A percentile compares a stretch with the other conserved stretches of the same genome.
Conservation (phyloP, 53 echinoderm and acorn worm species). For the Echinarachnius parma region DNA sequence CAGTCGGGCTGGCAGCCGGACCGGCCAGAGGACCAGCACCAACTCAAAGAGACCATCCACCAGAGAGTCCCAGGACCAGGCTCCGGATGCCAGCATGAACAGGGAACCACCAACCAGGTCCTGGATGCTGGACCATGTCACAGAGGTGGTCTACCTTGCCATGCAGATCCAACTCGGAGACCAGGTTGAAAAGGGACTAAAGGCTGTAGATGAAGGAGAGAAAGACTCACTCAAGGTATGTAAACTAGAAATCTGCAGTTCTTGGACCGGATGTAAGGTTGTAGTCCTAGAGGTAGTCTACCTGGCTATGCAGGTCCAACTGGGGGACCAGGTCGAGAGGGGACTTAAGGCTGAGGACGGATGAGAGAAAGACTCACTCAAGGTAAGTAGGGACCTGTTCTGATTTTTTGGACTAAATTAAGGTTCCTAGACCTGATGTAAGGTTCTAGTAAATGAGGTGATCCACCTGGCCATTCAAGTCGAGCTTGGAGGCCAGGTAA, state of each 20-base stretch:
- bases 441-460: slow-evolving; percentile 90
- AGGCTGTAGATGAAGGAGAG: slow-evolving; percentile 74
- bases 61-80: slow-evolving; percentile 58
- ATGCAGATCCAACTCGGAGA: slow-evolving; percentile 91
- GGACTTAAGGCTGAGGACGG: slow-evolving; percentile 77
- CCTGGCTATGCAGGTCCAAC: slow-evolving; percentile 87
- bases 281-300: slow-evolving; percentile 90
- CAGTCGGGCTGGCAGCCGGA: slow-evolving; percentile 68
- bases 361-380: slow-evolving; percentile 70
- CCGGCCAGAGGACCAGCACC: slow-evolving; percentile 36
- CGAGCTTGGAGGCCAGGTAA: slow-evolving; percentile 82
- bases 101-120: slow-evolving; percentile 39
- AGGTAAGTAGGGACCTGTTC: no score
- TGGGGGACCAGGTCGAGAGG: slow-evolving; percentile 82
- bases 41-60: slow-evolving; percentile 39
- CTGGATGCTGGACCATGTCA: slow-evolving; percentile 94
- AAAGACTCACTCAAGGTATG: slow-evolving; percentile 68
- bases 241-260: no score
- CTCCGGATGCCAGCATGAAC: background rate
- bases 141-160: slow-evolving; percentile 88
- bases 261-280: no score
- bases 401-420: no score
- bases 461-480: slow-evolving; percentile 88
- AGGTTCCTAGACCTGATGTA: slow-evolving; percentile 76
- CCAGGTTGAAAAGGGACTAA: slow-evolving; percentile 83